Conservation (phyloP, 2,113 vertebrate species). For the Agapornis roseicollis region DNA sequence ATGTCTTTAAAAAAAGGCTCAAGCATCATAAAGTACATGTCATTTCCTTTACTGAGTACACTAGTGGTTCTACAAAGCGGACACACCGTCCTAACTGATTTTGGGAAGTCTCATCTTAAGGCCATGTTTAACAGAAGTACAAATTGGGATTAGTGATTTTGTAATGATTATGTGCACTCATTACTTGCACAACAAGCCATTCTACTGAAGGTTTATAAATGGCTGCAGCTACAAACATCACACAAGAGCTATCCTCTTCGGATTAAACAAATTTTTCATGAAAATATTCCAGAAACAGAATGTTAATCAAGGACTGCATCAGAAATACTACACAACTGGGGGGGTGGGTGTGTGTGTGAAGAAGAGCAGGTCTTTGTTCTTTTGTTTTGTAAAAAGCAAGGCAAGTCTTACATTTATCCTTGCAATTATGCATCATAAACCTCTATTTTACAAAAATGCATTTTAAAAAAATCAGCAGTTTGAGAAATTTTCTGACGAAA, state of each 20-base stretch:
- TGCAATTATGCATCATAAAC: background rate
- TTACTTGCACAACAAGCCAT: background rate
- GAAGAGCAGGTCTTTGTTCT: background rate
- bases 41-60: background rate
- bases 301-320: background rate
- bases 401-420: background rate
- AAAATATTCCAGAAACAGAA: slow-evolving; percentile 16
- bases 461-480: background rate
- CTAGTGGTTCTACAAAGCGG: background rate
- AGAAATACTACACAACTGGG: background rate
- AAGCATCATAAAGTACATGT: background rate
- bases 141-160: background rate
- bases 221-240: background rate
- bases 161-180: background rate
- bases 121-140: background rate
- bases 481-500: background rate
- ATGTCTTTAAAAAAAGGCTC: background rate
- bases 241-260: background rate
- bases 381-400: background rate
- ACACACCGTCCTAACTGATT: background rate
- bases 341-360: fast-evolving
- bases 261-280: background rate
- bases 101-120: background rate
- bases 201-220: background rate
- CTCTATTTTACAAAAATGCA: background rate